Percentiles rank a stretch among this genome's conserved stretches.
phyloP scores from a whole-genome alignment of 2,113 vertebrate species.

The Psephotus haematonotus region DNA sequence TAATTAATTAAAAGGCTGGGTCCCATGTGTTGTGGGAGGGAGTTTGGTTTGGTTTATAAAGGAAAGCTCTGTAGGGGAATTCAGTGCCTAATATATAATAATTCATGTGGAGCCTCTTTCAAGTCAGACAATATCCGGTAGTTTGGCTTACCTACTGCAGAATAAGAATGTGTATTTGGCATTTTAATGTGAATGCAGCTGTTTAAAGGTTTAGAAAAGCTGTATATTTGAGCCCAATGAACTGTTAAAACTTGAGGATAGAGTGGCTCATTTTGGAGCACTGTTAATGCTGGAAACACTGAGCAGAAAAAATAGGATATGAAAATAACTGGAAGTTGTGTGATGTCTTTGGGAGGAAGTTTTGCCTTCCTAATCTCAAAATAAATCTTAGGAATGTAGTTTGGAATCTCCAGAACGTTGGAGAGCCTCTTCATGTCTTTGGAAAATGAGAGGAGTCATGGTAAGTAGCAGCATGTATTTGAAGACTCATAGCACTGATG shows the following conservation, averaged over 20 bases:
- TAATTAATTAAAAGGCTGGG: neutral
- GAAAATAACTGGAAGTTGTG: neutral
- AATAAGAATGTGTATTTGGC: neutral
- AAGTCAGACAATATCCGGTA: neutral
- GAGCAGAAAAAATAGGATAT: neutral
- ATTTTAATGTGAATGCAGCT: neutral
- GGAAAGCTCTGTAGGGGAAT: neutral
- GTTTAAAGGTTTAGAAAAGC: neutral
- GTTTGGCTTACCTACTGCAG: neutral
- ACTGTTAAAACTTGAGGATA: neutral
- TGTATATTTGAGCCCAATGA: neutral
- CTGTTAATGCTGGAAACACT: neutral
- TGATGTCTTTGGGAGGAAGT: neutral
- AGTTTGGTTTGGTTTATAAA: neutral
- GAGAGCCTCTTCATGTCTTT: neutral
- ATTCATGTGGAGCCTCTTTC: neutral
- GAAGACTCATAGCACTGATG: neutral
- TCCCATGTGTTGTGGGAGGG: neutral
- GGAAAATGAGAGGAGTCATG: neutral
- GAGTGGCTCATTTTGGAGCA: neutral
- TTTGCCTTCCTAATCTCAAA: neutral
- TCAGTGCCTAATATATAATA: neutral
- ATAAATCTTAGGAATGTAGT: neutral
- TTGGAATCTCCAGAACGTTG: neutral
- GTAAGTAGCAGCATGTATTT: neutral